phyloP scores from a whole-genome alignment of 2,888 invertebrate species.

The Dryobotodes eremita region DNA sequence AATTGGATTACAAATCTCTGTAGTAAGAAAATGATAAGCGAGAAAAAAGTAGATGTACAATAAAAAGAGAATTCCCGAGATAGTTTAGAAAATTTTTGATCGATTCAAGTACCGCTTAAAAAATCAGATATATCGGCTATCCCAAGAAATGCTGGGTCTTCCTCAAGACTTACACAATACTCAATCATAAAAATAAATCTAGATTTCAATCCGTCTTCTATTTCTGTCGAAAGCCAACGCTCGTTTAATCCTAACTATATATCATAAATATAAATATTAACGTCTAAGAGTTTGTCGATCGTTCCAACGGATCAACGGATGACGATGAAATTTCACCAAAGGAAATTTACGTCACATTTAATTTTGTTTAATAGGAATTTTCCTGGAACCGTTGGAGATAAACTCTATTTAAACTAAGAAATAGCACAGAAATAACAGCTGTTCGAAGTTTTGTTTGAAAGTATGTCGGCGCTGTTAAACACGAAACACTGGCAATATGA shows the following conservation, averaged over 20 bases:
- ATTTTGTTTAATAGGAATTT: constrained; percentile 25
- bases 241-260: constrained; percentile 18
- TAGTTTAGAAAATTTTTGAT: not conserved
- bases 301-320: constrained; percentile 16
- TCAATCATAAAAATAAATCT: not conserved
- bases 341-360: constrained; percentile 18
- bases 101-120: not conserved
- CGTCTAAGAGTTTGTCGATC: not conserved
- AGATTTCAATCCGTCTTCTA: not conserved
- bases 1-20: not conserved
- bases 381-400: not conserved
- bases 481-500: constrained; percentile 31
- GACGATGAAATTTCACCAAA: constrained; percentile 9
- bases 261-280: constrained; percentile 29
- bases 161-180: not conserved
- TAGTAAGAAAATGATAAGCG: not conserved
- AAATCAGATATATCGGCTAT: not conserved
- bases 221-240: not conserved
- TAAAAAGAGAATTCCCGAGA: not conserved
- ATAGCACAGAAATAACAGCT: constrained; percentile 24
- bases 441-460: constrained; percentile 51
- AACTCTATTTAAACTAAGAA: constrained; percentile 25
- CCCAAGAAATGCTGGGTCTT: not conserved
- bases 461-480: constrained; percentile 46
- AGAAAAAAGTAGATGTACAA: not conserved